Base-by-base conservation (phyloP, 1,140 invertebrate species). In the Sitophilus oryzae region DNA sequence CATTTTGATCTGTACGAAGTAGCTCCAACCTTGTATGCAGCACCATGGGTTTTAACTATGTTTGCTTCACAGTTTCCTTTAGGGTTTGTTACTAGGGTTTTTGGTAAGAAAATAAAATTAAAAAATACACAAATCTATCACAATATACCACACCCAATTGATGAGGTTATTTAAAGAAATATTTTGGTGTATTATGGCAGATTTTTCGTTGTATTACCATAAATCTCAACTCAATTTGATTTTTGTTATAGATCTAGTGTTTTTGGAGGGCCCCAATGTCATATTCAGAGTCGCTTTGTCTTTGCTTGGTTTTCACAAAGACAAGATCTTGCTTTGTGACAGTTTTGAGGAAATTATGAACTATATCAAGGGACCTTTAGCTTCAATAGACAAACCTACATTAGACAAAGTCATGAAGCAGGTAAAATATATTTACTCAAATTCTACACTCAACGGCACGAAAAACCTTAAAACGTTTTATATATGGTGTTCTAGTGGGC, bases 1-100 rank as follows among this genome's bases (percentile, higher is more conserved):
- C 93, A 95, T 73, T 83, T 97, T 61, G 92, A 96, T 64, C 76
- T 80, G 37, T 81, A 92, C 64, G 93, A 96, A 71, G 89, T 98
- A 3, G 85, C 87, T 0, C 93, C 93, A 0, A 93, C 92, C 0
- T 74, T 97, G 9, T 98, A 96, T 71, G 93, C 93, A 1, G 92
- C 94, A 0, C 93, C 93, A 0, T 98, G 93, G 93, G 86, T 97
- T 60, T 77, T 97, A 0, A 98, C 94, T 0, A 75, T 97, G 9
- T 98, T 96, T 76, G 92, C 93, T 11, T 96, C 93, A 15, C 93
- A 96, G 74, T 97, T 96, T 73, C 89, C 93, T 0, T 73, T 97
- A n/a, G 93, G 91, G 10, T 96, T 96, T 75, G 93, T 96, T 11
- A 85, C 91, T 0, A 79, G 93, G 57, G 88, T 96, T 1, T 94